These are phyloP conservation scores for Pleuronectes platessa DNA, from an alignment of 2,113 vertebrate genomes.

Conservation along the genomic window DNA sequence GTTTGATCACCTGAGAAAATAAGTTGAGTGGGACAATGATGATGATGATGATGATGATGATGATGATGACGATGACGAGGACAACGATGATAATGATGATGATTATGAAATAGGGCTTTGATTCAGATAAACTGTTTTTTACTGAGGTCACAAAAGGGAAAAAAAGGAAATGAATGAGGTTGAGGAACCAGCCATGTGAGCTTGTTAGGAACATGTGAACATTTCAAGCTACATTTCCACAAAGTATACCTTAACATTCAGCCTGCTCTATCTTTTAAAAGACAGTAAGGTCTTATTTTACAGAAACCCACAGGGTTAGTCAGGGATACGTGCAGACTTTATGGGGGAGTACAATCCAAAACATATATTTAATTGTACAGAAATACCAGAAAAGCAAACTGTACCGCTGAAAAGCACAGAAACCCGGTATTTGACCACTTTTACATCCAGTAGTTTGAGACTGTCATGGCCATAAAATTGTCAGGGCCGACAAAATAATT, in stretches of 20 bases:
- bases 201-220: slow-evolving; percentile 12
- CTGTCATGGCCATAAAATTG: slow-evolving; percentile 45
- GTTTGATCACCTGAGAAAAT: no score
- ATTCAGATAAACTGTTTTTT: slow-evolving; percentile 76
- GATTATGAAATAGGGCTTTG: slow-evolving; percentile 40
- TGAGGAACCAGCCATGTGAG: slow-evolving; percentile 6
- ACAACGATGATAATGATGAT: background rate
- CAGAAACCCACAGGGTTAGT: slow-evolving; percentile 56
- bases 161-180: slow-evolving; percentile 21
- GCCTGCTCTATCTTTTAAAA: slow-evolving; percentile 23
- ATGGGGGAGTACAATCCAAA: slow-evolving; percentile 42
- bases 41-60: slow-evolving; percentile 3
- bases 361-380: slow-evolving; percentile 68
- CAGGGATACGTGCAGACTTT: slow-evolving; percentile 64
- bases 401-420: slow-evolving; percentile 33
- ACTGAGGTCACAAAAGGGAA: slow-evolving; percentile 82
- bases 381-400: slow-evolving; percentile 66
- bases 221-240: slow-evolving; percentile 51
- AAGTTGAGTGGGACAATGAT: slow-evolving; percentile 2
- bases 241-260: slow-evolving; percentile 54
- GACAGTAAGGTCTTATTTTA: slow-evolving; percentile 50
- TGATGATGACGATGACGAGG: slow-evolving; percentile 1
- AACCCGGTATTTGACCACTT: slow-evolving; percentile 45
- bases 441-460: slow-evolving; percentile 58
- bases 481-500: slow-evolving; percentile 54